These are phyloP conservation scores for Amphimallon solstitiale DNA, from an alignment of 2,888 invertebrate genomes.

Conservation along the genomic window DNA sequence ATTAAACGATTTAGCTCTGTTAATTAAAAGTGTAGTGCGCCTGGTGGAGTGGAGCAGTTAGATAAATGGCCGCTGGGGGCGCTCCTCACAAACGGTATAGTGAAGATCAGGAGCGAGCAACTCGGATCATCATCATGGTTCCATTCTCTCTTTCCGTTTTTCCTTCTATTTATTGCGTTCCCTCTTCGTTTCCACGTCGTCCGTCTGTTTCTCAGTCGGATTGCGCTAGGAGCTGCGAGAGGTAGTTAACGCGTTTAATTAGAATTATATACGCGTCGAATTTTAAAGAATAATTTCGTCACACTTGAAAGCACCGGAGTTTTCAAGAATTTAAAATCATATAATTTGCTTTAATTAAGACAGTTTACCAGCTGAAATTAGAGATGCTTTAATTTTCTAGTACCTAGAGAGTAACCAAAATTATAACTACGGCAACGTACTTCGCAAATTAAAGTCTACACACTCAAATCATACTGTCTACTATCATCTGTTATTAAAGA, in stretches of 20 bases:
- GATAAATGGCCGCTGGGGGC: slow-evolving; percentile 60
- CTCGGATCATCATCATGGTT: background rate
- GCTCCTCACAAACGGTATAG: slow-evolving; percentile 24
- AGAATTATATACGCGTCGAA: slow-evolving; percentile 21
- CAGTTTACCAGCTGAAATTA: background rate
- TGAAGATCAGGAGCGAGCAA: slow-evolving; percentile 31
- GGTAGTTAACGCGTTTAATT: slow-evolving; percentile 3
- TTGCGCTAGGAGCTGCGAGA: background rate
- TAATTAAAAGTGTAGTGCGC: slow-evolving; percentile 66
- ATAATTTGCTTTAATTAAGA: slow-evolving; percentile 29
- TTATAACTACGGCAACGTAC: no score
- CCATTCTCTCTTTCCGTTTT: slow-evolving; percentile 10
- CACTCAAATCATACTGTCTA: no score
- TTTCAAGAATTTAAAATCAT: slow-evolving; percentile 2
- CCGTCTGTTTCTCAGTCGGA: background rate
- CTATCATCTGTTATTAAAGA: no score
- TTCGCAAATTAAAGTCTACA: no score
- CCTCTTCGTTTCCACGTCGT: background rate
- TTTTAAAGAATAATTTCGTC: slow-evolving; percentile 32
- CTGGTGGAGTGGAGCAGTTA: slow-evolving; percentile 52
- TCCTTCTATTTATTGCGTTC: background rate
- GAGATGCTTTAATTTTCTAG: no score
- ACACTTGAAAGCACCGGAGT: background rate
- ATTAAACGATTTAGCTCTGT: slow-evolving; percentile 68
- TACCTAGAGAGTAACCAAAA: no score